phyloP scores from a whole-genome alignment of 92 coral and sea anemone genomes.

The Diadumene lineata region DNA sequence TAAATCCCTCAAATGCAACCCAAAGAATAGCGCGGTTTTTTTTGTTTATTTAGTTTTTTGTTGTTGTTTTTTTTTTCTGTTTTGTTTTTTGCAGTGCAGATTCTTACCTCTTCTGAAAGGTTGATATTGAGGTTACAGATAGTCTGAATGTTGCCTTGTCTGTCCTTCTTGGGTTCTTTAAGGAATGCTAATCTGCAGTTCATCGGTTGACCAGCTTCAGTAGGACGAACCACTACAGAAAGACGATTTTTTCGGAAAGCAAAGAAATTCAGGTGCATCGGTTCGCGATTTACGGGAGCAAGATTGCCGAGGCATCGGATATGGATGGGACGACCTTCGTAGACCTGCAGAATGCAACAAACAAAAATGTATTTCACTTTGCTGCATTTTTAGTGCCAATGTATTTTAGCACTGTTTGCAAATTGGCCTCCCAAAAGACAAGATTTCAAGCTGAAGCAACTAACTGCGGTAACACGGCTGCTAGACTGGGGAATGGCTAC shows the following conservation, averaged over 20 bases:
- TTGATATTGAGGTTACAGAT: constrained; percentile 89
- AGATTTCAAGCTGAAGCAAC: no score
- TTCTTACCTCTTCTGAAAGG: constrained; percentile 79
- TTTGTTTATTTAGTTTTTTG: not conserved
- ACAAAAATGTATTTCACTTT: not conserved
- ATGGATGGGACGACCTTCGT: constrained; percentile 69
- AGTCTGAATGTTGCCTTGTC: constrained; percentile 88
- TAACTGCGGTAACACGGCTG: no score
- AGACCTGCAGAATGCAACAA: constrained; percentile 22
- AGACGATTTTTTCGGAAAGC: constrained; percentile 97
- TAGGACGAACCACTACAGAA: constrained; percentile 70
- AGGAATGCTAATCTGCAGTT: constrained; percentile 90
- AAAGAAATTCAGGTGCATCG: constrained; percentile 79
- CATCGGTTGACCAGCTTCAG: constrained; percentile 79
- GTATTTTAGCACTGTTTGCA: no score
- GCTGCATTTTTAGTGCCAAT: no score
- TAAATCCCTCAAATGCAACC: not conserved
- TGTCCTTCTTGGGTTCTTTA: constrained; percentile 88
- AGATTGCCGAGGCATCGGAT: constrained; percentile 87
- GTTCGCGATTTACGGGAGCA: constrained; percentile 74
- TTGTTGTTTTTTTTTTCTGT: no score
- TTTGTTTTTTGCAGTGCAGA: not conserved
- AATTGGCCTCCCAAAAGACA: no score
- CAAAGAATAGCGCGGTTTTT: not conserved
- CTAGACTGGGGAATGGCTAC: no score